Evolutionary conservation across 2,888 invertebrate genomes (phyloP).

Genomic region (Phyllotreta striolata): DNA sequence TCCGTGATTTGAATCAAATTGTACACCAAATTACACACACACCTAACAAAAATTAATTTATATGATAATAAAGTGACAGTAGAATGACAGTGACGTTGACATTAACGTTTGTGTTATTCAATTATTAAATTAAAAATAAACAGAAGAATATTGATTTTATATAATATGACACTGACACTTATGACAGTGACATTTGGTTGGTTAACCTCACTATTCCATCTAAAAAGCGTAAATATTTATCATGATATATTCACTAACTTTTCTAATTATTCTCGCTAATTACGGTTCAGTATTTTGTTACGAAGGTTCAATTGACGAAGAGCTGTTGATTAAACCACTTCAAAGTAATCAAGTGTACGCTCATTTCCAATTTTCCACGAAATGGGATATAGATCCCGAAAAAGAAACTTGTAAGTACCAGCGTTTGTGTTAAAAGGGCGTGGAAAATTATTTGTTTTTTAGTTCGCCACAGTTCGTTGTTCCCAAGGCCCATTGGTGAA

Average conservation of each 20-base stretch:
- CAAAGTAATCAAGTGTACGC: slow-evolving; percentile 85
- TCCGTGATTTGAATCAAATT: too few species aligned
- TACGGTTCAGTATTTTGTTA: slow-evolving; percentile 27
- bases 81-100: too few species aligned
- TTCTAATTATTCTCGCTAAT: slow-evolving; percentile 8
- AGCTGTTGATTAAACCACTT: slow-evolving; percentile 86
- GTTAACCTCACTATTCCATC: background rate
- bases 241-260: slow-evolving; percentile 11
- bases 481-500: slow-evolving; percentile 90
- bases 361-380: slow-evolving; percentile 90
- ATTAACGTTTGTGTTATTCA: too few species aligned
- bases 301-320: slow-evolving; percentile 83
- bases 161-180: too few species aligned
- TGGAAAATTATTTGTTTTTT: slow-evolving; percentile 47
- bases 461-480: slow-evolving; percentile 86
- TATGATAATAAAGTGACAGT: too few species aligned
- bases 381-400: slow-evolving; percentile 70
- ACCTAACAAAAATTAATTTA: too few species aligned
- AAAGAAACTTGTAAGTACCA: slow-evolving; percentile 67
- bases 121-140: too few species aligned
- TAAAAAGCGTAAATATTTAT: background rate
- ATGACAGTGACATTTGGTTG: too few species aligned
- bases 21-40: too few species aligned
- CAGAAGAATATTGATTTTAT: too few species aligned
- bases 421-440: slow-evolving; percentile 1